Evolutionary conservation across 2,797 vertebrate species (phyloP).

Genomic region (Enteromius thamalakanensis): DNA sequence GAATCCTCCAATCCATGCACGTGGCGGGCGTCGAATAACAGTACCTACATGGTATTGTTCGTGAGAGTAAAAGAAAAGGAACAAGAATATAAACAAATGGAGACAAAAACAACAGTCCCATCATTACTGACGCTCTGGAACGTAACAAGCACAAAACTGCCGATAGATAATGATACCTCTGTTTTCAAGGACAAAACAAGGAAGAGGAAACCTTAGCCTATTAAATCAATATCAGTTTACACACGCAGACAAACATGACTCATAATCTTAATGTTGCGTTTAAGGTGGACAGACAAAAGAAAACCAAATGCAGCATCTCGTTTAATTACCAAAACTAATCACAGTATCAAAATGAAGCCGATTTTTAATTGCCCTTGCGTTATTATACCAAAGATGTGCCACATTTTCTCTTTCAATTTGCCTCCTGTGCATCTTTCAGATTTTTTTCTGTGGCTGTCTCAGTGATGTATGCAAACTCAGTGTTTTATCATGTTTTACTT

Average conservation of each 20-base stretch:
- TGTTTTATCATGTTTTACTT: neutral
- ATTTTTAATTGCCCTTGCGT: neutral
- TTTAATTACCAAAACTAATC: neutral
- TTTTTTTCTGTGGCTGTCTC: neutral
- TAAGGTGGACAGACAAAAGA: neutral
- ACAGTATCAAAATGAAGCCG: neutral
- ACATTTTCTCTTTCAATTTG: neutral
- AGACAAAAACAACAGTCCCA: no score
- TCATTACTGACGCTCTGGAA: no score
- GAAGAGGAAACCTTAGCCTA: neutral
- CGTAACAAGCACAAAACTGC: neutral
- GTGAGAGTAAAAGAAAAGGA: no score
- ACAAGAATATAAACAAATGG: no score
- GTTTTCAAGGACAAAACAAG: constrained; percentile 16
- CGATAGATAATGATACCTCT: neutral
- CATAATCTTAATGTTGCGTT: neutral
- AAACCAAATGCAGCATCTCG: neutral
- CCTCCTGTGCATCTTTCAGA: neutral
- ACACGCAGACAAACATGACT: neutral
- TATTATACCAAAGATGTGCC: neutral
- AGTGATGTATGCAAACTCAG: neutral
- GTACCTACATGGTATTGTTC: no score
- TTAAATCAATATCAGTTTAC: constrained; percentile 26
- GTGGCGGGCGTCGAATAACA: no score
- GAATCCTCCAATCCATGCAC: no score